Conservation (phyloP, 2,113 vertebrate species). For the Lycaon pictus region DNA sequence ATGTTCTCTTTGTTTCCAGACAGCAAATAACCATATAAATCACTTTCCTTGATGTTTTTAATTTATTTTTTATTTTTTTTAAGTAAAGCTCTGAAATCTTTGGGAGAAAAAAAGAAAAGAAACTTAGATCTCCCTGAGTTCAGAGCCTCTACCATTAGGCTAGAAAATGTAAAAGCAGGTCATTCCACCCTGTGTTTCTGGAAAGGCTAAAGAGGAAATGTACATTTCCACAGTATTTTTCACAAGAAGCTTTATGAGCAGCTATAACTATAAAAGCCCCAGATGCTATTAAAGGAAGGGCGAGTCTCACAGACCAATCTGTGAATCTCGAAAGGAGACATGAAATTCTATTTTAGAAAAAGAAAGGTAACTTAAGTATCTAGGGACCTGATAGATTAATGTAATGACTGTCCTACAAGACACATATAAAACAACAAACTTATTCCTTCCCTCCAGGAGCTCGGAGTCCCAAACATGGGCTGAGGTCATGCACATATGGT, state of each 20-base stretch:
- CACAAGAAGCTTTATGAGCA: neutral
- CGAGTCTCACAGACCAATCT: neutral
- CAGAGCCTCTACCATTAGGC: neutral
- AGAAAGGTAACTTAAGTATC: neutral
- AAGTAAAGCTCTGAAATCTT: slow-evolving; percentile 74
- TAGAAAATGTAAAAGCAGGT: neutral
- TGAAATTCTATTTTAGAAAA: neutral
- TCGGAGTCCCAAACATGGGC: neutral
- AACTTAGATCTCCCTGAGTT: neutral
- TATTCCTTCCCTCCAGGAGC: neutral
- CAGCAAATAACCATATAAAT: slow-evolving; percentile 66
- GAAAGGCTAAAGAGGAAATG: neutral
- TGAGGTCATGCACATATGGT: too few relatives aligned
- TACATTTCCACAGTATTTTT: slow-evolving; percentile 1
- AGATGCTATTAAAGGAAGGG: neutral
- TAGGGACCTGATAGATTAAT: neutral
- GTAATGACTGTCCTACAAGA: neutral
- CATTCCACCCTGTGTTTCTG: neutral
- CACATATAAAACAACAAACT: neutral
- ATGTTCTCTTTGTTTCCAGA: slow-evolving; percentile 66
- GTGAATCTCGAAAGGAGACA: neutral
- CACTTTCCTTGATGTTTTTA: neutral
- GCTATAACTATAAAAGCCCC: neutral
- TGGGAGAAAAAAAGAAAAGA: neutral
- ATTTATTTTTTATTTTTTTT: neutral